Base-by-base conservation (phyloP, 2,797 vertebrate species). In the Clamator glandarius region DNA sequence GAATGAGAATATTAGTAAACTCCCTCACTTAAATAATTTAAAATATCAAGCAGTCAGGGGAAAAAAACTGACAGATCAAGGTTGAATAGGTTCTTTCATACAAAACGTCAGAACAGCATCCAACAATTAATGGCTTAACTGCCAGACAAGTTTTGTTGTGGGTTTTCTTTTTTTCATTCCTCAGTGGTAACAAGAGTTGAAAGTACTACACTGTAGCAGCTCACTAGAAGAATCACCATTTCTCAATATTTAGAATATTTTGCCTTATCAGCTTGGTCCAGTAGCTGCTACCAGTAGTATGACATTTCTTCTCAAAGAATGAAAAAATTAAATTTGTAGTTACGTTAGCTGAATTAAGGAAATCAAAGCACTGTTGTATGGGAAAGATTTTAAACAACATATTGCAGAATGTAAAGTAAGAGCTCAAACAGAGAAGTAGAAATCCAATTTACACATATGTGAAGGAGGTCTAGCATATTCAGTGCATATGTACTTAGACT, bases 61-160 rank as follows among this genome's bases (percentile, higher is more conserved):
- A 15, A 8, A 39, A 48, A 70, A 26, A 0, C 0, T 17, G 19
- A 64, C 25, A 66, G 26, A 12, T 77, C 44, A 74, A 67, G 18
- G 51, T 1, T 0, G 57, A 12, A 51, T 3, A 31, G 5, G 3
- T n/a, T 50, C 9, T 36, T 57, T 50, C 28, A 81, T 4, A 54
- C 5, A 44, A 54, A 80, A 55, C 5, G 77, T 20, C 35, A 50
- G 18, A 52, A 74, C 2, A 39, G 12, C 7, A 54, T 6, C 3
- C 15, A 84, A 63, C 9, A 69, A 67, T 44, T 63, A 82, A 28
- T 1, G 24, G n/a, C 11, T 17, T 52, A 9, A 80, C 26, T 48
- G 54, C 57, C 12, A 68, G 28, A 31, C 2, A 55, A n/a, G 41
- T 67, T 75, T 51, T 82, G 5, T 15, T 61, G 10, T 26, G 8